Percentiles rank a stretch among this genome's conserved stretches.
Conservation (phyloP, 2,113 vertebrate species). For the Salvelinus sp. region DNA sequence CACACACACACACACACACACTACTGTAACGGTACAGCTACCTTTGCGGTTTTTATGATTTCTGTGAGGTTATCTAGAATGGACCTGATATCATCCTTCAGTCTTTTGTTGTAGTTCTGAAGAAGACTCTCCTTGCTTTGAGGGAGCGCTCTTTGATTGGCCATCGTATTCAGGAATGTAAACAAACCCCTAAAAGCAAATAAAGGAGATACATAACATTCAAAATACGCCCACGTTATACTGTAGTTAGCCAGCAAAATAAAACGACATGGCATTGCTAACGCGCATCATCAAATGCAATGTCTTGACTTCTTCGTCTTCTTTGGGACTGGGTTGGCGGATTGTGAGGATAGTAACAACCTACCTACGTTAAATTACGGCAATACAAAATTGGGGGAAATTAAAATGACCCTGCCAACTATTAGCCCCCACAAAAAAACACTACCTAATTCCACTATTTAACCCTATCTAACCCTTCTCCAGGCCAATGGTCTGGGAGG, state of each 20-base stretch:
- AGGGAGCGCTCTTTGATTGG: constrained; percentile 83
- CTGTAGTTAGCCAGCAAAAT: not conserved
- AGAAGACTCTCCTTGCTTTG: constrained; percentile 94
- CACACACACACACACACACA: not conserved
- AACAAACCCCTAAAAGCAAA: constrained; percentile 16
- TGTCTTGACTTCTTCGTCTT: not conserved
- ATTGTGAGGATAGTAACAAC: too few relatives aligned
- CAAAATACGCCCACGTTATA: too few relatives aligned
- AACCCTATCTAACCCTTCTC: too few relatives aligned
- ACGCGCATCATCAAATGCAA: not conserved
- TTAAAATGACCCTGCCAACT: too few relatives aligned
- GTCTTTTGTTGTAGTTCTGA: constrained; percentile 96
- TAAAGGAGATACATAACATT: too few relatives aligned
- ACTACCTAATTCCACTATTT: too few relatives aligned
- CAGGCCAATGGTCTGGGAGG: too few relatives aligned
- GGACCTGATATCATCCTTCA: constrained; percentile 93
- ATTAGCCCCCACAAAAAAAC: too few relatives aligned
- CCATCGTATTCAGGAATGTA: constrained; percentile 67
- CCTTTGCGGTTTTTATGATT: constrained; percentile 94
- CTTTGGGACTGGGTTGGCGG: too few relatives aligned
- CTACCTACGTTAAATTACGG: too few relatives aligned
- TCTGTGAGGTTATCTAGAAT: constrained; percentile 96
- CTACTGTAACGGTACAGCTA: constrained; percentile 33
- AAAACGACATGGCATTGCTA: not conserved
- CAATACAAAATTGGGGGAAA: too few relatives aligned